Conservation (phyloP, 2,797 vertebrate genomes). For the Paramormyrops hopkinsi region DNA sequence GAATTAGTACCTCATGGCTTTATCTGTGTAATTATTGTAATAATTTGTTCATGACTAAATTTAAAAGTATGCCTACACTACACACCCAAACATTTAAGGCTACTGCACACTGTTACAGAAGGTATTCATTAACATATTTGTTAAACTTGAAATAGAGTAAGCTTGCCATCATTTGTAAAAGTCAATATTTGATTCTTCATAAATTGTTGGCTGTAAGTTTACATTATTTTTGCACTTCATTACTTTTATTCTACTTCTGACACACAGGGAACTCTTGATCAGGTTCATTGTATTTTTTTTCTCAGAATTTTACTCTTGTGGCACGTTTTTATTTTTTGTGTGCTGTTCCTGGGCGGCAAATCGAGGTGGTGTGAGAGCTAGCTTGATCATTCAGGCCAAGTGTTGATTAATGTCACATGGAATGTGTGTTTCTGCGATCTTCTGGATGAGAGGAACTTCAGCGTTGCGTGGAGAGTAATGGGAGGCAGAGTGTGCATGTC, state of each 20-base stretch:
- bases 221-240: not conserved
- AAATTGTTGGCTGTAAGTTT: not conserved
- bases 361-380: not conserved
- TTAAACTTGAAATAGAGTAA: not conserved
- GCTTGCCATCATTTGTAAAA: not conserved
- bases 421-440: not conserved
- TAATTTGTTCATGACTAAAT: not conserved
- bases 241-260: not conserved
- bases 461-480: not conserved
- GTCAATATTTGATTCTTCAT: not conserved
- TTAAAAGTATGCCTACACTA: not conserved
- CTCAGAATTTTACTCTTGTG: not conserved
- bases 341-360: not conserved
- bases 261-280: not conserved
- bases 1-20: not conserved
- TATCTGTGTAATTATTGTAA: not conserved
- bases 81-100: not conserved
- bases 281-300: not conserved
- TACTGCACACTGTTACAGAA: not conserved
- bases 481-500: not conserved
- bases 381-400: not conserved
- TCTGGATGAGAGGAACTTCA: not conserved
- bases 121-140: not conserved
- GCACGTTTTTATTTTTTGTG: not conserved
- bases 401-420: not conserved